These are phyloP conservation scores for Cygnus buccinator DNA, from an alignment of 2,113 vertebrate genomes.

Conservation along the genomic window DNA sequence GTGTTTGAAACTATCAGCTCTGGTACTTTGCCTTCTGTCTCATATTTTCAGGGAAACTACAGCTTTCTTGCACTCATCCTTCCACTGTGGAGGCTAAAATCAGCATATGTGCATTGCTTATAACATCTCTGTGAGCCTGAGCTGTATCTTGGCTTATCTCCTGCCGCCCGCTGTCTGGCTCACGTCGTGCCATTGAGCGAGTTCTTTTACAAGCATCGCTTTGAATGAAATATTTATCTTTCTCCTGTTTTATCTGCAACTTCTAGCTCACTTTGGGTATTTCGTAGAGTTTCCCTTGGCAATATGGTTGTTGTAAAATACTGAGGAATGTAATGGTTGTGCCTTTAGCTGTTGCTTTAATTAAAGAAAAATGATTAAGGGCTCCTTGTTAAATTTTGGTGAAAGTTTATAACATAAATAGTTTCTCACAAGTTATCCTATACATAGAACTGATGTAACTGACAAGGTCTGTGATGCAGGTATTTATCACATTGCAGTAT, in stretches of 20 bases:
- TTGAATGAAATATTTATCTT: background rate
- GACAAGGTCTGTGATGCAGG: background rate
- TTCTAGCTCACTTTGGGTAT: background rate
- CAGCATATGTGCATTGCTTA: background rate
- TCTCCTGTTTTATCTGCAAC: background rate
- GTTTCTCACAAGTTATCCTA: background rate
- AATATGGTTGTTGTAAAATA: background rate
- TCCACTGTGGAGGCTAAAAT: background rate
- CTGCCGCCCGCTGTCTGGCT: background rate
- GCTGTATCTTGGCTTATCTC: background rate
- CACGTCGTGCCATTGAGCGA: background rate
- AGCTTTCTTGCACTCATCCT: background rate
- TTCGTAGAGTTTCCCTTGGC: background rate
- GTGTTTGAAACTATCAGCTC: background rate
- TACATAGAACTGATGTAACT: background rate
- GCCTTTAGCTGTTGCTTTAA: background rate
- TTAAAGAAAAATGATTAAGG: background rate
- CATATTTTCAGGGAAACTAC: background rate
- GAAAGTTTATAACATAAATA: background rate
- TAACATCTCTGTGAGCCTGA: background rate
- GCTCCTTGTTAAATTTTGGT: background rate
- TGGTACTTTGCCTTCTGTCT: background rate
- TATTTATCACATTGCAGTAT: background rate
- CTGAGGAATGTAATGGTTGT: background rate
- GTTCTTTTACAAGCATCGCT: background rate